These are phyloP conservation scores for Neoarius graeffei DNA, from an alignment of 2,113 vertebrate species.

Conservation along the genomic window DNA sequence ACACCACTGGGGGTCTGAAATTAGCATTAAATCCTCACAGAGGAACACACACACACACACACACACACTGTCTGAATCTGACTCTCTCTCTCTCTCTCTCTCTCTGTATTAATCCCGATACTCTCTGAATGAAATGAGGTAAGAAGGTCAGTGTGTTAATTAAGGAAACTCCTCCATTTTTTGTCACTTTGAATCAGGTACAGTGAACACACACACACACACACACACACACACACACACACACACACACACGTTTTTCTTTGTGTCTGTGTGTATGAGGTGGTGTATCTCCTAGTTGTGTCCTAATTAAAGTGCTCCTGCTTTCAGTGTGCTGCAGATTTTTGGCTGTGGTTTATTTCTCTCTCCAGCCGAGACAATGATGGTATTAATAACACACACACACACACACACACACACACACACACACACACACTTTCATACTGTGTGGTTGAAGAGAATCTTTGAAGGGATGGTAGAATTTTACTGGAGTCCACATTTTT, in stretches of 20 bases:
- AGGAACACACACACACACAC: not conserved
- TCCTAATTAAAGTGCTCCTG: conserved; percentile 55
- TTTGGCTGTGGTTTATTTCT: conserved; percentile 45
- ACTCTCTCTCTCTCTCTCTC: conserved; percentile 31
- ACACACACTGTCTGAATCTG: conserved; percentile 13
- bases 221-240: conserved; percentile 1
- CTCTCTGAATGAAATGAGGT: conserved; percentile 44
- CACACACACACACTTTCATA: not conserved
- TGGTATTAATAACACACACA: conserved; percentile 50
- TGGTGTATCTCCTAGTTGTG: conserved; percentile 51
- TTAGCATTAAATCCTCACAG: not conserved
- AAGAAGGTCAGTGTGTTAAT: conserved; percentile 63
- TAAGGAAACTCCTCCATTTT: conserved; percentile 52
- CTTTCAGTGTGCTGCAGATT: conserved; percentile 36
- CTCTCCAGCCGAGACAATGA: conserved; percentile 57
- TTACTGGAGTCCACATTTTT: not conserved
- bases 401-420: conserved; percentile 14
- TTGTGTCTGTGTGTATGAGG: conserved; percentile 16
- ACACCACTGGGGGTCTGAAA: not conserved
- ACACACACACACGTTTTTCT: not conserved
- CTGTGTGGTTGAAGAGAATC: not conserved
- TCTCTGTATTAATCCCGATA: not conserved
- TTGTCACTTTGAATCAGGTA: conserved; percentile 52
- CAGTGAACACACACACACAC: conserved; percentile 33
- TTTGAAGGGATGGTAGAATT: not conserved